Percentiles rank a stretch among this genome's conserved stretches.
Evolutionary conservation across 2,888 invertebrate genomes (phyloP).

Genomic region (Altica lythri): DNA sequence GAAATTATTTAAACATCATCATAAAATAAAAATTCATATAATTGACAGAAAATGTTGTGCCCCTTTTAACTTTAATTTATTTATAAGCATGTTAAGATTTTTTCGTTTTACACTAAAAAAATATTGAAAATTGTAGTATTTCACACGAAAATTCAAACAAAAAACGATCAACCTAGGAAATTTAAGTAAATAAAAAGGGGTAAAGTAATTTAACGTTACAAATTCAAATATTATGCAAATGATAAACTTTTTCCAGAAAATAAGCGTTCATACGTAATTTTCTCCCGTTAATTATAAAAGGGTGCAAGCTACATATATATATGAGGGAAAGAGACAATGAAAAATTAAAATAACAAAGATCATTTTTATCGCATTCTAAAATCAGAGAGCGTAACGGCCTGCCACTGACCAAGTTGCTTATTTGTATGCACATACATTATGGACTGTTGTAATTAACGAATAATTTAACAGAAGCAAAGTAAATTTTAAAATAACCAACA

Average conservation of each 20-base stretch:
- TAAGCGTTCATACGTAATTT: constrained; percentile 30
- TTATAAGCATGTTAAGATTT: no score
- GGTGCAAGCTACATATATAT: constrained; percentile 42
- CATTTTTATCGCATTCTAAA: constrained; percentile 50
- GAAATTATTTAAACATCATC: no score
- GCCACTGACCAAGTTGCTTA: constrained; percentile 45
- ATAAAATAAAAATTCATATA: no score
- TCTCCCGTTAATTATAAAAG: constrained; percentile 39
- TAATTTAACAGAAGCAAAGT: constrained; percentile 33
- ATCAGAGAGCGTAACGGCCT: constrained; percentile 47
- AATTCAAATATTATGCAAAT: constrained; percentile 31
- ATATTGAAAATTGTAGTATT: no score
- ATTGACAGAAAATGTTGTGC: no score
- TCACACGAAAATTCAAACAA: no score
- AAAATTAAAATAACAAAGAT: constrained; percentile 54
- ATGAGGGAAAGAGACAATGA: constrained; percentile 49
- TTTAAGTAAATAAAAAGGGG: no score
- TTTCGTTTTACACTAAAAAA: no score
- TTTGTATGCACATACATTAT: constrained; percentile 44
- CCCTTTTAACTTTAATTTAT: no score
- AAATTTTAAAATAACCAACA: constrained; percentile 26
- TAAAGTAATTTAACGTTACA: constrained; percentile 17
- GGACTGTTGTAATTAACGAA: constrained; percentile 41
- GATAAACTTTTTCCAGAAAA: constrained; percentile 28
- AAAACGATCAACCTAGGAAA: no score